Conservation (phyloP, 2,797 vertebrate species). For the Leptatherina wallacei region DNA sequence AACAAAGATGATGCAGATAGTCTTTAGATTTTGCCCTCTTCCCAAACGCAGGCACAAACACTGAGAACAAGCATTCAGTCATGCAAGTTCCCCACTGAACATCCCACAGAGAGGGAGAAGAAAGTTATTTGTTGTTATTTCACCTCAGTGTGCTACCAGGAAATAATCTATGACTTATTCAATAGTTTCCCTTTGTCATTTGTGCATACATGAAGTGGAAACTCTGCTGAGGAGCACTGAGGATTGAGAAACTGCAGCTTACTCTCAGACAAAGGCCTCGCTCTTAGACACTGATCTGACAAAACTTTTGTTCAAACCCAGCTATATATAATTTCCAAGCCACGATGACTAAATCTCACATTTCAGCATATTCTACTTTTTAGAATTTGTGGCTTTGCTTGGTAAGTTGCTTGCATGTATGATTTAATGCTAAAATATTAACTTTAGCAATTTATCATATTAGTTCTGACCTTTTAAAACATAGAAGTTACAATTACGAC, state of each 20-base stretch:
- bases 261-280: conserved; percentile 72
- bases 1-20: conserved; percentile 84
- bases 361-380: conserved; percentile 59
- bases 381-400: conserved; percentile 44
- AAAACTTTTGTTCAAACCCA: conserved; percentile 77
- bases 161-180: conserved; percentile 86
- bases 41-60: conserved; percentile 65
- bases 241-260: conserved; percentile 70
- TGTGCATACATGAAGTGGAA: conserved; percentile 84
- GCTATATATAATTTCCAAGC: conserved; percentile 67
- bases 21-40: conserved; percentile 69
- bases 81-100: conserved; percentile 68
- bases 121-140: conserved; percentile 79
- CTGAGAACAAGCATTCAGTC: conserved; percentile 65
- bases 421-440: conserved; percentile 31
- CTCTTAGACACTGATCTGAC: conserved; percentile 77
- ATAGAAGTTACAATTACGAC: not conserved
- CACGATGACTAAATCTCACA: conserved; percentile 69
- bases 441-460: conserved; percentile 1
- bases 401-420: conserved; percentile 32
- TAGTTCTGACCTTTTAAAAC: not conserved
- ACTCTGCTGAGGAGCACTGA: conserved; percentile 70
- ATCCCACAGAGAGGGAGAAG: conserved; percentile 67
- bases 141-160: conserved; percentile 81
- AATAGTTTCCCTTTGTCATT: conserved; percentile 78